Evolutionary conservation across 2,888 invertebrate species (phyloP).

Genomic region (Enoplolaimus lenunculus): DNA sequence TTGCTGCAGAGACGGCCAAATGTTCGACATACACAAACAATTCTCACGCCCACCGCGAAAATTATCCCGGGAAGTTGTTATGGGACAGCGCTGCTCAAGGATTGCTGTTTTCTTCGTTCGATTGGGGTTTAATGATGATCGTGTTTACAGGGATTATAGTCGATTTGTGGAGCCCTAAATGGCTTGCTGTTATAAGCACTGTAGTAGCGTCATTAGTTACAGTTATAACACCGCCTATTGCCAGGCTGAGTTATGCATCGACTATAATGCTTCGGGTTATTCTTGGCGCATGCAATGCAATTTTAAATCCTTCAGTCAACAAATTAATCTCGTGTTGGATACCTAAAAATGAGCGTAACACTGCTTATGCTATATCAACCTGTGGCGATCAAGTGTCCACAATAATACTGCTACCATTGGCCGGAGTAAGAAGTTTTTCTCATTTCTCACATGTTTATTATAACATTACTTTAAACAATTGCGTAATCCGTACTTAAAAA

Average conservation of each 20-base stretch:
- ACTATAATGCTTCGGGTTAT: not conserved
- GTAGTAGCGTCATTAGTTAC: not conserved
- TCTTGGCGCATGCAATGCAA: constrained; percentile 4
- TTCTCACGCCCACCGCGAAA: no score
- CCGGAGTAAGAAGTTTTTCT: not conserved
- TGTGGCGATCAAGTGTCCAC: constrained; percentile 4
- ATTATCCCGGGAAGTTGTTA: not conserved
- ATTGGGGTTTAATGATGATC: constrained; percentile 14
- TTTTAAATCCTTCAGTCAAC: constrained; percentile 3
- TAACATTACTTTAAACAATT: no score
- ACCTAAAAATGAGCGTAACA: constrained; percentile 3
- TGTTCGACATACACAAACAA: no score
- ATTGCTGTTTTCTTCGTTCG: constrained; percentile 13
- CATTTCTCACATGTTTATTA: no score
- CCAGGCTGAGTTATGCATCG: not conserved
- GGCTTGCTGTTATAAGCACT: not conserved
- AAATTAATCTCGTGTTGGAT: constrained; percentile 5
- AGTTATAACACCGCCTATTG: not conserved
- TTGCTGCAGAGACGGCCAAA: no score
- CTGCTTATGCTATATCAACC: constrained; percentile 9
- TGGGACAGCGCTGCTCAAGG: not conserved
- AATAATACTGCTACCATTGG: not conserved
- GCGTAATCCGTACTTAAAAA: no score
- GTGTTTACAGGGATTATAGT: not conserved
- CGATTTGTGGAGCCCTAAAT: constrained; percentile 12